Evolutionary conservation across 2,113 vertebrate genomes (phyloP).

Genomic region (Lucifuga dentata): DNA sequence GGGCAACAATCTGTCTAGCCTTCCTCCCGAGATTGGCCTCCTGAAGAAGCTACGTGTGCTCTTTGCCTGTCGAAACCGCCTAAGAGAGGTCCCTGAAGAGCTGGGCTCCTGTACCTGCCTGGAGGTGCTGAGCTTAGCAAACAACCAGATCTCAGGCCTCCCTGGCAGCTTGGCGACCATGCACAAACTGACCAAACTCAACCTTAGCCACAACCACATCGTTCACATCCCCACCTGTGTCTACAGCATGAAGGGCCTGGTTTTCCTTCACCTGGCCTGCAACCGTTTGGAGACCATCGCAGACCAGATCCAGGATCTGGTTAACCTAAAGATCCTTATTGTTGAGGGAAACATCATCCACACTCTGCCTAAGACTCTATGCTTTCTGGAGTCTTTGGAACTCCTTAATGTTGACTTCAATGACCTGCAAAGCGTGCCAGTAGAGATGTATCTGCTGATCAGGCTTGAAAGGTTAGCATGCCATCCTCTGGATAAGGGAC

Average conservation of each 20-base stretch:
- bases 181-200: conserved; percentile 88
- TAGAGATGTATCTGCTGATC: conserved; percentile 87
- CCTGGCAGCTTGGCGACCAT: conserved; percentile 86
- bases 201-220: conserved; percentile 93
- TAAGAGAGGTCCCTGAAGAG: conserved; percentile 90
- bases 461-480: conserved; percentile 87
- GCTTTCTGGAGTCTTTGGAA: conserved; percentile 87
- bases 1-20: conserved; percentile 87
- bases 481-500: conserved; percentile 94
- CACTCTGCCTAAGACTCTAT: conserved; percentile 87
- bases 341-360: conserved; percentile 90
- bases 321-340: conserved; percentile 90
- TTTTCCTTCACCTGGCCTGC: conserved; percentile 92
- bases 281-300: conserved; percentile 92
- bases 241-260: conserved; percentile 87
- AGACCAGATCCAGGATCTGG: conserved; percentile 91
- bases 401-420: conserved; percentile 94
- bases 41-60: conserved; percentile 90
- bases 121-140: conserved; percentile 93
- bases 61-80: conserved; percentile 90
- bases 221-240: conserved; percentile 90
- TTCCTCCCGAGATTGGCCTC: conserved; percentile 90
- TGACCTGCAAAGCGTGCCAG: conserved; percentile 88
- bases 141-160: conserved; percentile 89
- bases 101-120: conserved; percentile 87